A percentile compares a stretch with the other conserved stretches of the same genome.
Conservation (phyloP, 53 echinoderm and acorn worm genomes). For the Luidia sarsii region DNA sequence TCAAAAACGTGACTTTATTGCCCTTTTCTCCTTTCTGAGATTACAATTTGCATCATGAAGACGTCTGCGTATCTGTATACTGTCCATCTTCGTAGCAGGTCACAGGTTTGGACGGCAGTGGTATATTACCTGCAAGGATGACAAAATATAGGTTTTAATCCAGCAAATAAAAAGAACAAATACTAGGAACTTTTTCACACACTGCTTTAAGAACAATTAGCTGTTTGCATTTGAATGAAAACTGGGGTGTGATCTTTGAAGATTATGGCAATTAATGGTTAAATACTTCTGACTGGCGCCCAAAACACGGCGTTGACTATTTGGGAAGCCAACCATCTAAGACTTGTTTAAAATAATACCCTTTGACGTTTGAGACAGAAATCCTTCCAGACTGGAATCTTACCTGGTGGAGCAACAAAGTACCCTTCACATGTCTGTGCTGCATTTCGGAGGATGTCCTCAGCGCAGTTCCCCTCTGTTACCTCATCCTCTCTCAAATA, state of each 20-base stretch:
- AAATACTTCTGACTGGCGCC: too few relatives aligned
- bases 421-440: conserved; percentile 87
- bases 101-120: conserved; percentile 31
- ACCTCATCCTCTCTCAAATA: conserved; percentile 82
- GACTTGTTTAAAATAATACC: neutral
- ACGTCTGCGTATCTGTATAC: neutral
- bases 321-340: too few relatives aligned
- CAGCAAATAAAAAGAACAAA: neutral
- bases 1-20: too few relatives aligned
- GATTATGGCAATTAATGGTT: too few relatives aligned
- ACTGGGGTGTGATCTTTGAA: too few relatives aligned
- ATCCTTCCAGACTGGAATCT: neutral
- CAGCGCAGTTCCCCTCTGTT: conserved; percentile 79
- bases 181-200: neutral
- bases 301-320: too few relatives aligned
- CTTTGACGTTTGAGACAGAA: neutral
- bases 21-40: too few relatives aligned
- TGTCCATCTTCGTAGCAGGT: conserved; percentile 8
- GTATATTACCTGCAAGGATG: conserved; percentile 31
- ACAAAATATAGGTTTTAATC: neutral
- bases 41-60: too few relatives aligned
- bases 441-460: conserved; percentile 83
- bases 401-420: conserved; percentile 98
- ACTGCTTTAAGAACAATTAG: neutral
- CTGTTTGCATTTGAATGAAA: too few relatives aligned